These are phyloP conservation scores for Ormia ochracea DNA, from an alignment of 2,888 invertebrate species.

Conservation along the genomic window DNA sequence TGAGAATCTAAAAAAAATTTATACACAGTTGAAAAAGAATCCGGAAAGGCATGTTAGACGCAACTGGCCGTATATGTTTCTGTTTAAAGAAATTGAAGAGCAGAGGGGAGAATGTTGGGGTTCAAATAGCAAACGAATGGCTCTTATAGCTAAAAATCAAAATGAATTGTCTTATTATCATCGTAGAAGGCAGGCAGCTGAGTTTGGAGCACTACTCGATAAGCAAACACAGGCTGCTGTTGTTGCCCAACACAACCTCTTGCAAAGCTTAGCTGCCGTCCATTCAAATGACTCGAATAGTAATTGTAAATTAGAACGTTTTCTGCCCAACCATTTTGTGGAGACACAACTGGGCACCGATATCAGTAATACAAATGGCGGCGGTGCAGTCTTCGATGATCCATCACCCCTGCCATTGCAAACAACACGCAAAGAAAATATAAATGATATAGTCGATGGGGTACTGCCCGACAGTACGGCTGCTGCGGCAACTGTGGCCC, in stretches of 20 bases:
- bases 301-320: conserved; percentile 72
- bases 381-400: conserved; percentile 37
- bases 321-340: conserved; percentile 75
- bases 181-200: conserved; percentile 72
- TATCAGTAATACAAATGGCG: conserved; percentile 57
- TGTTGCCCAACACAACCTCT: conserved; percentile 64
- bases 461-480: conserved; percentile 25
- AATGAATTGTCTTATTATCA: conserved; percentile 76
- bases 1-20: conserved; percentile 76
- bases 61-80: conserved; percentile 76
- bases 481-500: conserved; percentile 36
- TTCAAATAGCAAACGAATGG: conserved; percentile 73
- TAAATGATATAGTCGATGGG: conserved; percentile 17
- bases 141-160: conserved; percentile 73
- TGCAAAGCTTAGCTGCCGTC: conserved; percentile 68
- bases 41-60: conserved; percentile 76
- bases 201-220: conserved; percentile 71
- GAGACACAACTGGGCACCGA: conserved; percentile 74
- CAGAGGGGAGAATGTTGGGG: conserved; percentile 77
- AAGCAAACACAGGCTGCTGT: conserved; percentile 68
- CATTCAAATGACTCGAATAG: conserved; percentile 72
- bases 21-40: conserved; percentile 76
- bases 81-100: conserved; percentile 76
- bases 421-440: conserved; percentile 58
- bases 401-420: conserved; percentile 55